These are phyloP conservation scores for Lytechinus variegatus DNA, from an alignment of 35 echinoderm and acorn worm species.

Conservation along the genomic window DNA sequence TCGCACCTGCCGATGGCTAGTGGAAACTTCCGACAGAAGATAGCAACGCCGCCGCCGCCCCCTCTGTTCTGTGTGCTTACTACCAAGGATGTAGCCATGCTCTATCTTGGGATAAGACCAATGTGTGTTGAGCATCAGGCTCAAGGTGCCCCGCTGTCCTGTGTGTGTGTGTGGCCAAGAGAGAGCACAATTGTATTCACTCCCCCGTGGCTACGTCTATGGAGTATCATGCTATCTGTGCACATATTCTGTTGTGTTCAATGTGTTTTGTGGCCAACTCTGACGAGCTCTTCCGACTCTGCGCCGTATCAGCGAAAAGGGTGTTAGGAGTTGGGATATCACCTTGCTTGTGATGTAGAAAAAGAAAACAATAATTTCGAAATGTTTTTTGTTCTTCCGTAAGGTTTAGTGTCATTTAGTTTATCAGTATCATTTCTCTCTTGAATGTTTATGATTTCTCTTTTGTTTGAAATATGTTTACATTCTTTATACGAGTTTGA, in stretches of 20 bases:
- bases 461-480: too few relatives aligned
- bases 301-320: background rate
- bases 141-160: background rate
- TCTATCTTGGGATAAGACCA: background rate
- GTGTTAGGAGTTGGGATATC: background rate
- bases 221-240: background rate
- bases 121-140: background rate
- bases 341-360: background rate
- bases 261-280: background rate
- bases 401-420: background rate
- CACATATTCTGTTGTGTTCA: background rate
- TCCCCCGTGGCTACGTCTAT: slow-evolving; percentile 5
- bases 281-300: background rate
- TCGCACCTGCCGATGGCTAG: background rate
- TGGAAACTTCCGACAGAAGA: slow-evolving; percentile 11
- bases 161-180: background rate
- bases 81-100: slow-evolving; percentile 1
- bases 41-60: background rate
- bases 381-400: background rate
- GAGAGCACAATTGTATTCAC: background rate
- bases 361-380: background rate
- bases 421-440: background rate
- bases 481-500: background rate
- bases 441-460: too few relatives aligned
- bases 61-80: background rate